A percentile compares a stretch with the other conserved stretches of the same genome.
Evolutionary conservation across 2,113 vertebrate species (phyloP).

Genomic region (Periophthalmodon schlosseri): DNA sequence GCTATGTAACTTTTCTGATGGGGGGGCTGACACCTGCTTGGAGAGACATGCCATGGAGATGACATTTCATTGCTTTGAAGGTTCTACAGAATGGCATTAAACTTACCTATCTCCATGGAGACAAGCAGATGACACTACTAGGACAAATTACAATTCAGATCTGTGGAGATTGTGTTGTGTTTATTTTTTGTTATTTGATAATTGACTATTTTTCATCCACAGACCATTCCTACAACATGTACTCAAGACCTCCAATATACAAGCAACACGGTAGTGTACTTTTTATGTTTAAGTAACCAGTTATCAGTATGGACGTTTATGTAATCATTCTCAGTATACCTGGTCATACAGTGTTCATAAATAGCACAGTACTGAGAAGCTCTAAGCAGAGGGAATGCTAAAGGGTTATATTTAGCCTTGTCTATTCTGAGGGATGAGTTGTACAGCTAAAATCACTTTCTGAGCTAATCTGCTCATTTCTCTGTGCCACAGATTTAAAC

Average conservation of each 20-base stretch:
- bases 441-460: not conserved
- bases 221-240: slow-evolving; percentile 96
- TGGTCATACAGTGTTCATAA: not conserved
- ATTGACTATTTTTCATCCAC: slow-evolving; percentile 66
- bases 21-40: too few species aligned
- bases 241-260: slow-evolving; percentile 96
- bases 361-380: slow-evolving; percentile 16
- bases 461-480: slow-evolving; percentile 43
- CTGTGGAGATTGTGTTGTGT: not conserved
- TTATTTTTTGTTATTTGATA: not conserved
- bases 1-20: too few species aligned
- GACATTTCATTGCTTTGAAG: too few species aligned
- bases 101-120: too few species aligned
- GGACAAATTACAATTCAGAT: too few species aligned
- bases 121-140: too few species aligned
- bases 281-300: not conserved
- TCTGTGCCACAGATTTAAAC: slow-evolving; percentile 74
- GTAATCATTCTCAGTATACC: not conserved
- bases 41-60: too few species aligned
- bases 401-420: slow-evolving; percentile 9
- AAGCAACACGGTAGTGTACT: slow-evolving; percentile 88
- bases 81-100: too few species aligned
- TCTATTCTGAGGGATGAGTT: slow-evolving; percentile 17
- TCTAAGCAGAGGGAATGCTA: slow-evolving; percentile 13
- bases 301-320: not conserved